These are phyloP conservation scores for Acleris laterana DNA, from an alignment of 2,888 invertebrate species.

Conservation along the genomic window DNA sequence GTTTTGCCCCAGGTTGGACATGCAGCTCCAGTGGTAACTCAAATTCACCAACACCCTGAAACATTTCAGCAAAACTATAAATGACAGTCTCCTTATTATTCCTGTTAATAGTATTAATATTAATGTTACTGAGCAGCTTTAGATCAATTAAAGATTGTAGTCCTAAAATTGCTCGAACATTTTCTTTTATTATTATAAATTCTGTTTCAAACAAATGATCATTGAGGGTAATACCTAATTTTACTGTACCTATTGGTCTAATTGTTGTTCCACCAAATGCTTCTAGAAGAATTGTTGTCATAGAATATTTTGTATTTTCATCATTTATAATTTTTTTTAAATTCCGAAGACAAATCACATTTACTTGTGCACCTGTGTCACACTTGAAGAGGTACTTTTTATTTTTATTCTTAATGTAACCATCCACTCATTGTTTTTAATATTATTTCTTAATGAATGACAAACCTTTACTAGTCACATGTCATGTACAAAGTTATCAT, in stretches of 20 bases:
- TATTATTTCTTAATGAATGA: not conserved
- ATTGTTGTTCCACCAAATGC: no score
- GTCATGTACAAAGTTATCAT: slow-evolving; percentile 1
- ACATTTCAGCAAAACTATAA: slow-evolving; percentile 1
- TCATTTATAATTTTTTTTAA: slow-evolving; percentile 23
- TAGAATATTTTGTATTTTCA: slow-evolving; percentile 19
- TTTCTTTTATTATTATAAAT: no score
- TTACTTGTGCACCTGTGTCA: slow-evolving; percentile 28
- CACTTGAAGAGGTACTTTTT: slow-evolving; percentile 16
- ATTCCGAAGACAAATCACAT: slow-evolving; percentile 16
- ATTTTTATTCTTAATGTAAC: slow-evolving; percentile 9
- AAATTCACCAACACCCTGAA: slow-evolving; percentile 10
- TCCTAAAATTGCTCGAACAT: no score
- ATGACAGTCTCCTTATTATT: no score
- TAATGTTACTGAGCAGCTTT: no score
- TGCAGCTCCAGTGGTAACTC: slow-evolving; percentile 1
- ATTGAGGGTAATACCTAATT: no score
- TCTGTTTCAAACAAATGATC: no score
- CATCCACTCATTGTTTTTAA: slow-evolving; percentile 16
- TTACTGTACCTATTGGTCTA: no score
- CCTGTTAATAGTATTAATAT: no score
- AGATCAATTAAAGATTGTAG: no score
- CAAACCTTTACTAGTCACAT: slow-evolving; percentile 10
- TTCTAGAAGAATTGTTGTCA: slow-evolving; percentile 13
- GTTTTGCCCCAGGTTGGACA: slow-evolving; percentile 7